Base-by-base conservation (phyloP, 2,797 vertebrate genomes). In the Epinephelus awoara region DNA sequence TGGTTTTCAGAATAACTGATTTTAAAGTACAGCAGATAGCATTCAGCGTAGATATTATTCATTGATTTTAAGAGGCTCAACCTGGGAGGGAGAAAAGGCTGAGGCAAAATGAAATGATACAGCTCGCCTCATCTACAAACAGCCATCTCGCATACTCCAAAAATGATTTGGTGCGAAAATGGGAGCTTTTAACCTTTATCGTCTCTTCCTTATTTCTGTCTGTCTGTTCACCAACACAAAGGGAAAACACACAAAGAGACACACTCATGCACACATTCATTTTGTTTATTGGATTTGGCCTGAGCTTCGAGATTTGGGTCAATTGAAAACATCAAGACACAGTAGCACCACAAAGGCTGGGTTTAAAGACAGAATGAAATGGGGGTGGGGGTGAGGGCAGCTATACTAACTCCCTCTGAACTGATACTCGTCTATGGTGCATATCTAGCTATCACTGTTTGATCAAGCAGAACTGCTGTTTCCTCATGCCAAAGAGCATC, bases 251-350 rank as follows among this genome's bases (percentile, higher is more conserved):
- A 64, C 49, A 51, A 4, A 38, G 13, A 59, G 49, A 46, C 50
- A 42, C 19, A 54, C 13, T 8, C 29, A 47, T 25, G 14, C 49
- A 69, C 42, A 77, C 25, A 77, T 19, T 66, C n/a, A 67, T 79
- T 75, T 75, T 85, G 67, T 85, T 84, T 85, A 85, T 84, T 86
- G 77, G 80, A 90, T 89, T 89, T 91, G 74, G 76, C 80, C 78
- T 87, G 68, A 91, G 86, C 63, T 71, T 40, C 19, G 27, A 82
- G 78, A 91, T 85, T 88, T 87, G 77, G 77, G 79, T 90, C 73
- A 88, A 80, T 66, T 89, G 73, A 80, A 93, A 90, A 81, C 72
- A 85, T 83, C n/a, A 73, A 51, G 47, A 83, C 34, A 54, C 44
- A 52, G 44, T n/a, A 72, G 44, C 40, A 46, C 23, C 61, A 69